Base-by-base conservation (phyloP, 2,113 vertebrate species). In the Coryphaenoides rupestris region DNA sequence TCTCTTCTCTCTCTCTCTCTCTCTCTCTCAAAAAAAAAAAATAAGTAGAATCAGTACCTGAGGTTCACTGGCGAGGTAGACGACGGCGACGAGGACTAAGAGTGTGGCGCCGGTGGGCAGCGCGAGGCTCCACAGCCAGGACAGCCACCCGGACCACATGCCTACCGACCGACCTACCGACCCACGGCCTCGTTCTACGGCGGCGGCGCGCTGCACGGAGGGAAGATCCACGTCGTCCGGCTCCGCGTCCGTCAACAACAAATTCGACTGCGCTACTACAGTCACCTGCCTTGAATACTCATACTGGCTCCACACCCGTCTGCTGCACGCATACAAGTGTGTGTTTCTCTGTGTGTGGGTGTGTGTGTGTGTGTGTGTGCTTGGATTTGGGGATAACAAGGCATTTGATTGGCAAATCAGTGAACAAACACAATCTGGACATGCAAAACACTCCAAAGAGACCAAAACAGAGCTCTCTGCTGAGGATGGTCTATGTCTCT, bases 391-490 rank as follows among this genome's bases (percentile, higher is more conserved):
- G 63, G 40, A 52, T 62, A 71, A 78, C 70, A 72, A 70, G 80
- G 77, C 50, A 88, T 88, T 88, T 88, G 86, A 73, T 81, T 84
- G 60, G 65, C 83, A 88, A 88, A 88, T 61, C 68, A 71, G 77
- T 17, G 57, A 68, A 69, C 62, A 76, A 76, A 72, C 77, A 82
- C 14, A 70, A 83, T 84, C 64, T 73, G 66, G 66, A 24, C 68
- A 88, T 83, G 86, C 85, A 88, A 88, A 88, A 81, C 19, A 23
- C 24, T n/a, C 23, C 66, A 19, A 5, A 28, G 60, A 40, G 62
- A 63, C 65, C 58, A 63, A 17, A 72, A 19, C 70, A 60, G 57
- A 73, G 0, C 13, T 23, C 13, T 62, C 64, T 58, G 55, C n/a
- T n/a, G n/a, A n/a, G n/a, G n/a, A n/a, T n/a, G n/a, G n/a, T n/a